A percentile compares a stretch with the other conserved stretches of the same genome.
Evolutionary conservation across 2,888 invertebrate species (phyloP).

Genomic region (Drosophila paramelanica): DNA sequence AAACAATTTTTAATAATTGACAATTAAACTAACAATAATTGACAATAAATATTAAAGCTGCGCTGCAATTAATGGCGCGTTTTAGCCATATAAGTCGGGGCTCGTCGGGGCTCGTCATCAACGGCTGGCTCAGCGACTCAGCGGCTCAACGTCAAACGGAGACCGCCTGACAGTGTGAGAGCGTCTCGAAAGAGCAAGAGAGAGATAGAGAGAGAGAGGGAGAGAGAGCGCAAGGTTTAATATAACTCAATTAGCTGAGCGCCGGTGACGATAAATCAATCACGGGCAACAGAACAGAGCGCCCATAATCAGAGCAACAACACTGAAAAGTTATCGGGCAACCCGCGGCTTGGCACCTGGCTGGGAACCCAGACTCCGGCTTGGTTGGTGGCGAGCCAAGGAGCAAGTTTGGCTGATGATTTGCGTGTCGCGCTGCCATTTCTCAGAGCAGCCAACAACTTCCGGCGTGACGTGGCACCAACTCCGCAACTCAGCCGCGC

Average conservation of each 20-base stretch:
- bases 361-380: not conserved
- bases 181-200: constrained; percentile 34
- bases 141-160: constrained; percentile 52
- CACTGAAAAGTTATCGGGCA: constrained; percentile 46
- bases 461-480: constrained; percentile 50
- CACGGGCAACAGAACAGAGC: constrained; percentile 41
- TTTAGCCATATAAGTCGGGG: constrained; percentile 71
- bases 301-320: constrained; percentile 56
- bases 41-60: constrained; percentile 77
- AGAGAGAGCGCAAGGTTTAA: constrained; percentile 44
- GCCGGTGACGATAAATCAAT: constrained; percentile 67
- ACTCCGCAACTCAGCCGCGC: constrained; percentile 6
- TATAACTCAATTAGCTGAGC: constrained; percentile 73
- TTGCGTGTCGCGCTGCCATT: constrained; percentile 73
- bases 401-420: constrained; percentile 55
- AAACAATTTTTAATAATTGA: constrained; percentile 75
- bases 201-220: constrained; percentile 41
- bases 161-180: constrained; percentile 70
- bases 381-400: constrained; percentile 5
- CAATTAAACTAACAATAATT: constrained; percentile 79
- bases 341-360: constrained; percentile 24
- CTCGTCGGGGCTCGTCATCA: constrained; percentile 40
- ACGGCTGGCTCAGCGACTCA: constrained; percentile 30
- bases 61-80: constrained; percentile 75
- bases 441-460: constrained; percentile 66